Conservation (phyloP, 2,888 invertebrate species). For the Sclerodermus sp. region DNA sequence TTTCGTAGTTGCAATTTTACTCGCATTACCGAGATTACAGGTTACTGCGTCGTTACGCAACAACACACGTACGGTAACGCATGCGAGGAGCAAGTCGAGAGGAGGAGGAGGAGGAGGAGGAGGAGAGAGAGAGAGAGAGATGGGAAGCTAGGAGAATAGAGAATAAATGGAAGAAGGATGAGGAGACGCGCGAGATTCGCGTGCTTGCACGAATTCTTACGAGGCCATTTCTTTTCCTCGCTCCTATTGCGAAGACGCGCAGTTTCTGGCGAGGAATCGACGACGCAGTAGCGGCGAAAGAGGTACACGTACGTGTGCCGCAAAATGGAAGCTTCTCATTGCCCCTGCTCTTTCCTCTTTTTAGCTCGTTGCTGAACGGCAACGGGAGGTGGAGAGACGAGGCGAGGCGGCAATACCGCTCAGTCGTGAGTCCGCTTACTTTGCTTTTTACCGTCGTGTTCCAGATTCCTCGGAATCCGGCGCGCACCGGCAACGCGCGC, state of each 20-base stretch:
- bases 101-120: conserved; percentile 5
- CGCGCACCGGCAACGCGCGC: conserved; percentile 29
- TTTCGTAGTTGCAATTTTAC: no score
- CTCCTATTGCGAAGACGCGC: background rate
- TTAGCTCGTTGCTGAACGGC: no score
- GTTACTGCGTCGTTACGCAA: no score
- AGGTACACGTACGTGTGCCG: no score
- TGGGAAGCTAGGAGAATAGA: background rate
- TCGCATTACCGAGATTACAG: no score
- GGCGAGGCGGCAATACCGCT: background rate
- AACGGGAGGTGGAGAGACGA: background rate
- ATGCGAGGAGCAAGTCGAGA: conserved; percentile 2
- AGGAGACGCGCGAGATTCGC: background rate
- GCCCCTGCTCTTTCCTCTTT: background rate
- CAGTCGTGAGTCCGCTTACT: conserved; percentile 35
- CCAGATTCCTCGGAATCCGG: conserved; percentile 48
- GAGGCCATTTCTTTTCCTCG: background rate
- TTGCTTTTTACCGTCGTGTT: conserved; percentile 47
- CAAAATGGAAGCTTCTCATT: background rate
- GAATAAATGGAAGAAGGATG: conserved; percentile 3
- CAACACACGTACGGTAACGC: no score
- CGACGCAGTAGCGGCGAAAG: background rate
- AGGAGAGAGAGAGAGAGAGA: conserved; percentile 16
- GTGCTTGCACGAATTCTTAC: background rate
- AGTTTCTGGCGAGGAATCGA: background rate